Evolutionary conservation across 2,888 invertebrate species (phyloP), one percentile per base, ranked within the genome.

Genomic region (Pristionchus japonicus): DNA sequence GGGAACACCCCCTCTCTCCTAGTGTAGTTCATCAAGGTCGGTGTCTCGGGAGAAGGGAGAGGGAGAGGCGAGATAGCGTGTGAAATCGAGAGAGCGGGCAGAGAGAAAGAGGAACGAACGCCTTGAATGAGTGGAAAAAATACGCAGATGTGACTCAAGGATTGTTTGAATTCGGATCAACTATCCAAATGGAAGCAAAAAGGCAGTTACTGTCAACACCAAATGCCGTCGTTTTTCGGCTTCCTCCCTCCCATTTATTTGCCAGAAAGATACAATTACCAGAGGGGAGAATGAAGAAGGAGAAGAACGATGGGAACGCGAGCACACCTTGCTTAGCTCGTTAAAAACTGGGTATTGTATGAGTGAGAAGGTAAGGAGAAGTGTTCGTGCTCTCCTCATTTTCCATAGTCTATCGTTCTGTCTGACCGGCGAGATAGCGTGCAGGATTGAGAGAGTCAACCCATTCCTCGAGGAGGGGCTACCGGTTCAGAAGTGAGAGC

Each of bases 11-110:
- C 27, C 31, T 43, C 47, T 13, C 47, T 47, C 80, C 31, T 15
- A 47, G 34, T 47, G 27, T 47, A 80, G 80, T 80, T 80, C 80
- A 80, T 80, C 80, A 80, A 80, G 80, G 80, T 80, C 80, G 49
- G 27, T 77, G 27, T 80, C 80, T 47, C 80, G 20, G 15, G 43
- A 27, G 77, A 40, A 37, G 43, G 27, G 77, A 77, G 27, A 27
- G 83, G 34, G 57, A 57, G 83, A 34, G 83, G 57, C 43, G 83
- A 83, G 57, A 83, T 4, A 57, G 83, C 13, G 83, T n/a, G 47
- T 57, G 57, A 83, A 83, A 57, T 43, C 23, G 83, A 57, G 83
- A 83, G 83, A 83, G 49, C 34, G 82, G 23, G 7, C n/a, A 77
- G 52, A 34, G 52, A 52, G 15, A 31, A 34, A 23, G 9, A 52